Conservation (phyloP, 2,888 invertebrate genomes). For the Yponomeuta evonymella region DNA sequence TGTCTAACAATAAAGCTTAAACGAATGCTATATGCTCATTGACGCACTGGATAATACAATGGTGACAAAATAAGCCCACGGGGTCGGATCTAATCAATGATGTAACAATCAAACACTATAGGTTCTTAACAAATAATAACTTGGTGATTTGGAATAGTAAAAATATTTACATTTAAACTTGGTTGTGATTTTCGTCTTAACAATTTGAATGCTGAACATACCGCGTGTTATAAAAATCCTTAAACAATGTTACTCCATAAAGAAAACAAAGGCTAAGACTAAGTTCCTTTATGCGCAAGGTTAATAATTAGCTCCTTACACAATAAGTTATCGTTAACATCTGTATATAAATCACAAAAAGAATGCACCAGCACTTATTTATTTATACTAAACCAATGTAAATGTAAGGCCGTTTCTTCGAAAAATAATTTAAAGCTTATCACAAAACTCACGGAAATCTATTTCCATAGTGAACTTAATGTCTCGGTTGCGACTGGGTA, state of each 20-base stretch:
- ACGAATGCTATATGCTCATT: slow-evolving; percentile 56
- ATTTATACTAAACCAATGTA: slow-evolving; percentile 43
- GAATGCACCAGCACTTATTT: slow-evolving; percentile 57
- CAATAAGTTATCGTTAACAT: slow-evolving; percentile 35
- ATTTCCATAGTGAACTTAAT: slow-evolving; percentile 31
- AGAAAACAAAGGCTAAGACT: slow-evolving; percentile 15
- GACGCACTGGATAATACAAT: slow-evolving; percentile 62
- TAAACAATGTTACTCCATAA: slow-evolving; percentile 16
- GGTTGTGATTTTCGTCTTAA: no score
- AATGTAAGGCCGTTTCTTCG: slow-evolving; percentile 44
- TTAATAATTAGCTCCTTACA: slow-evolving; percentile 29
- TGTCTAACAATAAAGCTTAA: slow-evolving; percentile 72
- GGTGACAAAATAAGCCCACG: slow-evolving; percentile 61
- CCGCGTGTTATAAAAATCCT: neutral
- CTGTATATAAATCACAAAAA: slow-evolving; percentile 58
- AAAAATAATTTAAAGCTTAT: slow-evolving; percentile 75
- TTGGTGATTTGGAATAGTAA: neutral
- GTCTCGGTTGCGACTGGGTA: slow-evolving; percentile 17
- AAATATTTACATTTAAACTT: neutral
- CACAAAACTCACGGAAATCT: slow-evolving; percentile 50
- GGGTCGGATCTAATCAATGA: slow-evolving; percentile 23
- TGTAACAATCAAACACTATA: neutral
- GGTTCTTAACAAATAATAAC: neutral
- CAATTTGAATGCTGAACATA: neutral
- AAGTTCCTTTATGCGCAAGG: slow-evolving; percentile 19